A percentile compares a stretch with the other conserved stretches of the same genome.
Evolutionary conservation across 2,888 invertebrate species (phyloP).

Genomic region (Neria commutata): DNA sequence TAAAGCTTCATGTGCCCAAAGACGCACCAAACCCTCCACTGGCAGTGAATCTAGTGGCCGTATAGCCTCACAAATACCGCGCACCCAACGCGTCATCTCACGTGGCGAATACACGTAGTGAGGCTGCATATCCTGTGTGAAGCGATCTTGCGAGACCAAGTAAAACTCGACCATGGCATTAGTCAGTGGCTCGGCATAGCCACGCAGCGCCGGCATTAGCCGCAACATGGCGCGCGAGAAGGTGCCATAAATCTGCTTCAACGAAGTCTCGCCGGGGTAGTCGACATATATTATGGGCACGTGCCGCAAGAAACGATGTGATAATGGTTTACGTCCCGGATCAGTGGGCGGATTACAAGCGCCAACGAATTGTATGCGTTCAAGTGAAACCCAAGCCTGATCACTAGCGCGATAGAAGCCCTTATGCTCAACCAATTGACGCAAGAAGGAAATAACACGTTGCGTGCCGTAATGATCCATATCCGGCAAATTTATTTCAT

Average conservation of each 20-base stretch:
- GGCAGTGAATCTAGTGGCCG: constrained; percentile 89
- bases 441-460: constrained; percentile 97
- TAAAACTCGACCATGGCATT: constrained; percentile 99
- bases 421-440: constrained; percentile 96
- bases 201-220: constrained; percentile 87
- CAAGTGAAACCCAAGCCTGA: constrained; percentile 95
- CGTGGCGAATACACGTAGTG: constrained; percentile 99
- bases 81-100: constrained; percentile 99
- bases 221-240: constrained; percentile 98
- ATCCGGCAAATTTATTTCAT: constrained; percentile 99
- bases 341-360: constrained; percentile 99
- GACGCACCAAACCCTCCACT: constrained; percentile 93
- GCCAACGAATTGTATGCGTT: constrained; percentile 98
- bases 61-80: constrained; percentile 98
- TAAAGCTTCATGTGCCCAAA: constrained; percentile 99
- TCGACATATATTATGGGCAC: constrained; percentile 99
- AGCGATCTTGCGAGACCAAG: constrained; percentile 93
- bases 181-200: constrained; percentile 95
- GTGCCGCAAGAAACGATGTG: constrained; percentile 86
- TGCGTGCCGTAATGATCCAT: constrained; percentile 98
- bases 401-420: constrained; percentile 89
- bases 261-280: constrained; percentile 97
- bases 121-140: constrained; percentile 99
- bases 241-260: constrained; percentile 98
- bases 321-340: constrained; percentile 95